A percentile compares a stretch with the other conserved stretches of the same genome.
Conservation (phyloP, 2,888 invertebrate species). For the Meloe dianella region DNA sequence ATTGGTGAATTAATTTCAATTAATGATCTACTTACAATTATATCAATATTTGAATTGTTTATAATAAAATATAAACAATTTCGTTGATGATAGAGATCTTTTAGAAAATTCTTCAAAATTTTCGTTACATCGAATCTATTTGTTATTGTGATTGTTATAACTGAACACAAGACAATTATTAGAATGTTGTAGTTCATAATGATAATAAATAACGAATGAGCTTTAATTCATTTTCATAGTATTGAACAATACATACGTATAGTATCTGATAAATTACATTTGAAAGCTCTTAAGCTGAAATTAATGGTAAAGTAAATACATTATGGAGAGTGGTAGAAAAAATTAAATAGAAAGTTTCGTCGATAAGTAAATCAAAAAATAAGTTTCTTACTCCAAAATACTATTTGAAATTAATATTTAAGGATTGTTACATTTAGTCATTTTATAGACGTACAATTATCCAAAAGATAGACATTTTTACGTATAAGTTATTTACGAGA, state of each 20-base stretch:
- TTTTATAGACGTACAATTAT: no score
- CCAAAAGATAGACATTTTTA: no score
- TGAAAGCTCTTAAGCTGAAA: not conserved
- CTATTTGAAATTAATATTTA: no score
- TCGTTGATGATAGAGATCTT: not conserved
- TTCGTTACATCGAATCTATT: not conserved
- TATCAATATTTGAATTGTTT: not conserved
- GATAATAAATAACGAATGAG: not conserved
- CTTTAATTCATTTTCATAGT: not conserved
- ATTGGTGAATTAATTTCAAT: not conserved
- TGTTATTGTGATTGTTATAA: not conserved
- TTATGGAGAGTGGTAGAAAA: not conserved
- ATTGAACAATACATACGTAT: no score
- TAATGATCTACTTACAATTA: not conserved
- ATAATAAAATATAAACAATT: not conserved
- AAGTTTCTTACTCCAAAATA: no score
- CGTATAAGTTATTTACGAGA: no score
- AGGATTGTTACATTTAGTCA: no score
- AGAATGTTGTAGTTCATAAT: not conserved
- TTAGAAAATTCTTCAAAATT: not conserved
- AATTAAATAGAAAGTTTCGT: not conserved
- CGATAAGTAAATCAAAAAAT: not conserved
- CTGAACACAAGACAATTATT: not conserved
- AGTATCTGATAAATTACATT: not conserved
- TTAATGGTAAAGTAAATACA: not conserved